Percentiles rank a stretch among this genome's conserved stretches.
Evolutionary conservation across 1,140 invertebrate species (phyloP).

Genomic region (Pentalonia nigronervosa): DNA sequence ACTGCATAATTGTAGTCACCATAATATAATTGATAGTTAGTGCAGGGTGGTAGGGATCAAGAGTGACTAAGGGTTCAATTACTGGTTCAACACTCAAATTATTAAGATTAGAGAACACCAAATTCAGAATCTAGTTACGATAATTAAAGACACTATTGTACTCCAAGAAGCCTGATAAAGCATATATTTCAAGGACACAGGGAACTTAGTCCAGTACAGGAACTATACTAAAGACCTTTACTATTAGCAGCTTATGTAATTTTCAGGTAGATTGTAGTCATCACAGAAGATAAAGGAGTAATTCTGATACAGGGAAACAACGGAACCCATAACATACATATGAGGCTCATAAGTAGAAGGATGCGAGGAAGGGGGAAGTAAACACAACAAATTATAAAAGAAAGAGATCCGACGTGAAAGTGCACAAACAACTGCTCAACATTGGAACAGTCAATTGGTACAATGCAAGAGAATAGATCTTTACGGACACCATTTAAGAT

Average conservation of each 20-base stretch:
- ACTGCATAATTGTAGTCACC: neutral
- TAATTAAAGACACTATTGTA: neutral
- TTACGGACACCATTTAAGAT: neutral
- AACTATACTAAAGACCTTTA: neutral
- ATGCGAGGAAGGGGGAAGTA: neutral
- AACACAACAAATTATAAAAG: neutral
- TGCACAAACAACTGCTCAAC: neutral
- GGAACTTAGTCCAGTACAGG: neutral
- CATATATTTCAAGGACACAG: neutral
- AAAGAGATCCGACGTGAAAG: neutral
- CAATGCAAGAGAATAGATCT: neutral
- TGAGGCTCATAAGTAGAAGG: neutral
- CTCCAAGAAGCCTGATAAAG: neutral
- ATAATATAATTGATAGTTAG: neutral
- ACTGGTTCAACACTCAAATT: neutral
- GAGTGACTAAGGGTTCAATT: neutral
- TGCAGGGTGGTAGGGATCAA: neutral
- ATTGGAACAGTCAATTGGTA: neutral
- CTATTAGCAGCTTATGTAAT: neutral
- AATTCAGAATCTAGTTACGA: neutral
- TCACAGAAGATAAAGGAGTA: slow-evolving; percentile 3
- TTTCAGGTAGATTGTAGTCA: neutral
- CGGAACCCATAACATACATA: neutral
- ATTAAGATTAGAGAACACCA: neutral
- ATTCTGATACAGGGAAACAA: neutral